Base-by-base conservation (phyloP, 2,888 invertebrate species). In the Malthinus seriepunctatus region DNA sequence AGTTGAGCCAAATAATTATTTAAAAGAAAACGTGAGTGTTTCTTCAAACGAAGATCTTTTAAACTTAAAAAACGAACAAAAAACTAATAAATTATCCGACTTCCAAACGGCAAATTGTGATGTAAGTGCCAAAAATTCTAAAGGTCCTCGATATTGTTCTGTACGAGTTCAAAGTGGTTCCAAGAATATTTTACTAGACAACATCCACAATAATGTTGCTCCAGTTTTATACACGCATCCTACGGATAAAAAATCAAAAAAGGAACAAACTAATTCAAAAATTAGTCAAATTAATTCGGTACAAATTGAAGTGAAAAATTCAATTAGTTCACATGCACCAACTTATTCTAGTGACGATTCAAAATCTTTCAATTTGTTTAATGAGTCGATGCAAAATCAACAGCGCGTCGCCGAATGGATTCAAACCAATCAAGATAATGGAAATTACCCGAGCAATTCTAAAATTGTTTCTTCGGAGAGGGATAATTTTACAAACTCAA, bases 161-260 rank as follows among this genome's bases (percentile, higher is more conserved):
- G 83, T 91, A 71, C 83, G 90, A 34, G 83, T 91, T 69, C 90
- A 90, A 70, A 87, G 87, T 5, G 90, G 90, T 5, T 89, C 90
- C 8, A 90, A 88, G 72, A 92, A 91, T 74, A 90, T 92, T 69
- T 79, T 92, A 4, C 79, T 92, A 15, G 91, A 91, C 75, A 91
- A 90, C 69, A 88, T 88, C 32, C 88, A 89, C 67, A 86, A 88
- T 42, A 84, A 84, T 63, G 84, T 88, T 31, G 86, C 88, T 9
- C 90, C 91, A 0, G 86, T 91, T 32, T 79, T 91, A 37, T 91
- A 91, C 68, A 87, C 87, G 60, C 80, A 86, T 8, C 85, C 68
- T 38, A 59, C 53, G 9, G 62, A 68, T 31, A 69, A 68, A 47
- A 63, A 48, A 15, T 44, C 46, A 8, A 56, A 47, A 47, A 59